These are phyloP conservation scores for Vombatus ursinus DNA, from an alignment of 2,113 vertebrate genomes.

Conservation along the genomic window DNA sequence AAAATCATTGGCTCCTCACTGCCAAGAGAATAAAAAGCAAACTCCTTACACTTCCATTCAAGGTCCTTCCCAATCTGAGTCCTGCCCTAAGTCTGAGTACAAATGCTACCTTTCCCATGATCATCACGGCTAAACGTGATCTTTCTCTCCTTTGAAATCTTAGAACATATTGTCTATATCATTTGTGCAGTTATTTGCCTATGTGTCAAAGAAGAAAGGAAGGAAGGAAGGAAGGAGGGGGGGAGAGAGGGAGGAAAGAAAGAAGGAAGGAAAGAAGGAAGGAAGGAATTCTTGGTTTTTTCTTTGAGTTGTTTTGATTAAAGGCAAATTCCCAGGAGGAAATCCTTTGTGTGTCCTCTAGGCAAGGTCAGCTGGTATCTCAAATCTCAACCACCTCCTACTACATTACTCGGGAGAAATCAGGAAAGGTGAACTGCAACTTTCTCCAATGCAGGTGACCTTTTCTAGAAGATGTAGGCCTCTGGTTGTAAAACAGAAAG, in stretches of 20 bases:
- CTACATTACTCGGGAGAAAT: slow-evolving; percentile 11
- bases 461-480: slow-evolving; percentile 32
- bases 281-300: not conserved
- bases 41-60: not conserved
- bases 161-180: not conserved
- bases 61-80: not conserved
- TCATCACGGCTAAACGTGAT: not conserved
- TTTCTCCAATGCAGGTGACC: slow-evolving; percentile 40
- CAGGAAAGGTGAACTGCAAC: slow-evolving; percentile 4
- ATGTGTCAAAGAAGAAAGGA: not conserved
- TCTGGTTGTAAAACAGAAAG: slow-evolving; percentile 31
- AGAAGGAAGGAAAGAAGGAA: not conserved
- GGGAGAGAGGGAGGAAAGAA: accelerated
- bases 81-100: not conserved
- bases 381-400: slow-evolving; percentile 21
- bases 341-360: slow-evolving; percentile 19
- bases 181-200: not conserved
- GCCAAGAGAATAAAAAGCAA: not conserved
- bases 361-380: slow-evolving; percentile 55
- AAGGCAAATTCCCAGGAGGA: slow-evolving; percentile 38
- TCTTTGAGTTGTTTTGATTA: slow-evolving; percentile 57
- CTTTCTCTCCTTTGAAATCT: not conserved
- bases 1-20: not conserved
- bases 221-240: not conserved
- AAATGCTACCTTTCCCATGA: not conserved